phyloP scores from a whole-genome alignment of 2,113 vertebrate genomes.

The Aphelocoma coerulescens region DNA sequence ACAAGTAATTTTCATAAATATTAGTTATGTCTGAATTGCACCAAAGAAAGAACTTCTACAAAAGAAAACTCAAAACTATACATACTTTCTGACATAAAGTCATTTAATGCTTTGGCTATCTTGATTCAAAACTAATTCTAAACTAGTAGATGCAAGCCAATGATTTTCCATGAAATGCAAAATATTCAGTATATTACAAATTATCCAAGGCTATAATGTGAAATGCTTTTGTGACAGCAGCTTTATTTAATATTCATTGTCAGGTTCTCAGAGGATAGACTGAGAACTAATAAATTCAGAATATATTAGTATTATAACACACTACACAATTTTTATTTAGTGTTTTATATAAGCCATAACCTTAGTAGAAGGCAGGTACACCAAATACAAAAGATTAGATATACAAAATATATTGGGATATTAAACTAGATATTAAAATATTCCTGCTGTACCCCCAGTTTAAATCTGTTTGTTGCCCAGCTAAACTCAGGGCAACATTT shows the following conservation, averaged over 20 bases:
- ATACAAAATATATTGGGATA: neutral
- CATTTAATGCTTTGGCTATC: conserved; percentile 8
- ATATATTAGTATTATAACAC: conserved; percentile 23
- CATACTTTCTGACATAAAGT: neutral
- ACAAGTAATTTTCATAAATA: conserved; percentile 23
- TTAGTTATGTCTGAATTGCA: conserved; percentile 28
- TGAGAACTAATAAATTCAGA: conserved; percentile 48
- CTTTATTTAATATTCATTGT: conserved; percentile 48
- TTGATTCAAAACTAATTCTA: conserved; percentile 7
- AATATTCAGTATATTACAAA: conserved; percentile 29
- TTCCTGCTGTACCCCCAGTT: neutral
- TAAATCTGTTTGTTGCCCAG: neutral
- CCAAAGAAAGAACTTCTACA: conserved; percentile 2
- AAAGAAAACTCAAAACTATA: neutral
- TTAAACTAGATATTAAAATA: neutral
- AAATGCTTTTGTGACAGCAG: conserved; percentile 14
- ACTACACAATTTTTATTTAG: conserved; percentile 15
- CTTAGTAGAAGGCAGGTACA: neutral
- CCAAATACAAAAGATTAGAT: neutral
- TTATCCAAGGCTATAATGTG: conserved; percentile 33
- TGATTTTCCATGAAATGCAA: conserved; percentile 42
- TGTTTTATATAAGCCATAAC: neutral
- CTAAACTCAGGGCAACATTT: neutral
- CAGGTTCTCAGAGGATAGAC: conserved; percentile 30
- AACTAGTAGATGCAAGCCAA: conserved; percentile 9